Conservation (phyloP, 2,888 invertebrate species). For the Dascillus cervinus region DNA sequence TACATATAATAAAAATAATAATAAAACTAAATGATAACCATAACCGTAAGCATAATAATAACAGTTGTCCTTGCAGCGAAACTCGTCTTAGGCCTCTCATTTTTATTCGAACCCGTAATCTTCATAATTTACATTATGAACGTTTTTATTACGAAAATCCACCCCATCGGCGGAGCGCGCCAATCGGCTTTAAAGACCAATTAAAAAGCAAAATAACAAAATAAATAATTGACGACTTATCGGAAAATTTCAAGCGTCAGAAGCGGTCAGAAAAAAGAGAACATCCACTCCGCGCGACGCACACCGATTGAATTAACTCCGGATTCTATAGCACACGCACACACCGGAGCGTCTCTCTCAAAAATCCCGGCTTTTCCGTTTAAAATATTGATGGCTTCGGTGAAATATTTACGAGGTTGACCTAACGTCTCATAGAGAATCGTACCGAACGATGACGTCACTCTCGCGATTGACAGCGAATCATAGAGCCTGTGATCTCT, state of each 20-base stretch:
- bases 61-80: constrained; percentile 33
- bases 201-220: too few species aligned
- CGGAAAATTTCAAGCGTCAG: constrained; percentile 31
- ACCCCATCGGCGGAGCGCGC: too few species aligned
- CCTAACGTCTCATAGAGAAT: constrained; percentile 25
- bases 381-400: constrained; percentile 34
- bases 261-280: constrained; percentile 28
- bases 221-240: constrained; percentile 34
- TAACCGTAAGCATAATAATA: constrained; percentile 37
- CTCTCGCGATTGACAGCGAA: constrained; percentile 16
- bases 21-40: constrained; percentile 37
- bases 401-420: constrained; percentile 36
- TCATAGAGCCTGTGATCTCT: too few species aligned
- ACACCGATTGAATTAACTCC: constrained; percentile 34
- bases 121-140: too few species aligned
- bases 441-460: constrained; percentile 15
- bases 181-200: too few species aligned
- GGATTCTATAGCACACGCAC: constrained; percentile 22
- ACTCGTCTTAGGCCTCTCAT: too few species aligned
- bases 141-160: too few species aligned
- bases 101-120: too few species aligned
- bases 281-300: constrained; percentile 14
- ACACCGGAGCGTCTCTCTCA: constrained; percentile 24
- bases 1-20: constrained; percentile 41
- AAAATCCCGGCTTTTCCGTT: constrained; percentile 29